Evolutionary conservation across 2,888 invertebrate genomes (phyloP), one percentile per base, ranked within the genome.

Genomic region (Drosophila anomalata): DNA sequence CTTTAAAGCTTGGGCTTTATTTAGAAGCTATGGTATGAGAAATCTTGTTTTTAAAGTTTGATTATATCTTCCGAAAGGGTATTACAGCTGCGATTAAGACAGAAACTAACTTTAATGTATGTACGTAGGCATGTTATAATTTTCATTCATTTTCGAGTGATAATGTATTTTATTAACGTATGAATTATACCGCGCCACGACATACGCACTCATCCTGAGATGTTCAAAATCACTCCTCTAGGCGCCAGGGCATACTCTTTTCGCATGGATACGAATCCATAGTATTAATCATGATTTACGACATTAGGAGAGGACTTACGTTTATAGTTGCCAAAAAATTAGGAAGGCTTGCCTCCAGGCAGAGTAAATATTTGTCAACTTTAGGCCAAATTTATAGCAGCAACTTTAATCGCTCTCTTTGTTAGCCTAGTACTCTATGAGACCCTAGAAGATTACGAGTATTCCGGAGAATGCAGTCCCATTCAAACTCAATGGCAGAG

Each of bases 381-480:
- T n/a, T n/a, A n/a, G 36, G n/a, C 36, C 6, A 36, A 36, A n/a
- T 36, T 36, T 36, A 36, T 36, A n/a, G 36, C 36, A n/a, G 36
- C n/a, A 14, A 6, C 14, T n/a, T 14, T 36, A n/a, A 36, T 36
- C 14, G 36, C 36, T 36, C 14, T 36, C n/a, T 36, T 36, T 36
- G 36, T 36, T 36, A 7, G 2, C 36, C 36, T n/a, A 36, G 36
- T n/a, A 6, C 14, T 36, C 36, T 36, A 6, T n/a, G 36, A 36
- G 36, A 33, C 33, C 33, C 12, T 12, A 33, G 33, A 33, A 33
- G 33, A 36, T n/a, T 36, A 6, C 36, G n/a, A 36, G 36, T 14
- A 36, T 7, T 36, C 36, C 14, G 36, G n/a, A 36, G 36, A 36
- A n/a, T 36, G 36, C 36, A 36, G 2, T 36, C n/a, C 36, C 36